Evolutionary conservation across 2,797 vertebrate genomes (phyloP).

Genomic region (Pseudomugil gertrudae): DNA sequence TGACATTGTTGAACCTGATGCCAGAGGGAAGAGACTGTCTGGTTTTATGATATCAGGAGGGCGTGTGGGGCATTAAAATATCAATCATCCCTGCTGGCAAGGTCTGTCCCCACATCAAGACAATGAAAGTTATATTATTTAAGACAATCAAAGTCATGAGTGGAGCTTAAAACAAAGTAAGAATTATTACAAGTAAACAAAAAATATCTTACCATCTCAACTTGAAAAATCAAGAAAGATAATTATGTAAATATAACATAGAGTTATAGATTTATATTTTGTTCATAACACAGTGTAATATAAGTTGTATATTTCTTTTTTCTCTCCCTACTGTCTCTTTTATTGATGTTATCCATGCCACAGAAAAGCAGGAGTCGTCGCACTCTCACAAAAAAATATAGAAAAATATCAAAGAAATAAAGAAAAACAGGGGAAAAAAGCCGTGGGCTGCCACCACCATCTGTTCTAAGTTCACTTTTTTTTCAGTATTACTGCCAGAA

Average conservation of each 20-base stretch:
- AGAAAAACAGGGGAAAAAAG: conserved; percentile 79
- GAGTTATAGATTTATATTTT: conserved; percentile 99
- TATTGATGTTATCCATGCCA: conserved; percentile 99
- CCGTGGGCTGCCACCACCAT: conserved; percentile 92
- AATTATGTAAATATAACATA: conserved; percentile 99
- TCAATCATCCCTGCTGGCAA: conserved; percentile 80
- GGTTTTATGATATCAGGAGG: conserved; percentile 49
- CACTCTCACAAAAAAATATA: conserved; percentile 90
- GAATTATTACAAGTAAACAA: conserved; percentile 75
- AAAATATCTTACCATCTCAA: conserved; percentile 94
- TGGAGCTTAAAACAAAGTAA: conserved; percentile 98
- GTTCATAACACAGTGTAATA: conserved; percentile 99
- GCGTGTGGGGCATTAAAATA: conserved; percentile 62
- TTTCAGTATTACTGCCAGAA: conserved; percentile 99
- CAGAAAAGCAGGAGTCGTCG: conserved; percentile 93
- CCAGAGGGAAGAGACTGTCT: conserved; percentile 62
- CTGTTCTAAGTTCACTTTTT: conserved; percentile 94
- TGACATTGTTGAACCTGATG: conserved; percentile 62
- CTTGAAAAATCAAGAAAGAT: conserved; percentile 99
- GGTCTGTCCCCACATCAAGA: conserved; percentile 75
- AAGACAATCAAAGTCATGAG: conserved; percentile 99
- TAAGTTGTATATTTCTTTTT: conserved; percentile 99
- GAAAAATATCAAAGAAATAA: conserved; percentile 80
- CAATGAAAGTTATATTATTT: conserved; percentile 80
- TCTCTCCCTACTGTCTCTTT: conserved; percentile 89